Base-by-base conservation (phyloP, 2,888 invertebrate species). In the Erannis defoliaria region DNA sequence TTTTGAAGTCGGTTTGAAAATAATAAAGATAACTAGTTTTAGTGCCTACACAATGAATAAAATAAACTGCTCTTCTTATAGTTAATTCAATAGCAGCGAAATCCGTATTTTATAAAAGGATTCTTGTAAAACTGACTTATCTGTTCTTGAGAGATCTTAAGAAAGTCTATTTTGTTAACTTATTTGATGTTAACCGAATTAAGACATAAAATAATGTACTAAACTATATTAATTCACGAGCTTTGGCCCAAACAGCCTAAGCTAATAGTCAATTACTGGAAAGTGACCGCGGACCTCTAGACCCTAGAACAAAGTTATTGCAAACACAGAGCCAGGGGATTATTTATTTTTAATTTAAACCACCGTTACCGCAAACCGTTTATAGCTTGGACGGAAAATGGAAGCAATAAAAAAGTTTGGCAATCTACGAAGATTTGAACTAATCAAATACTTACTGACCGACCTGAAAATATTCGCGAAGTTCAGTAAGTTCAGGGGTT, bases 361-460 rank as follows among this genome's bases (percentile, higher is more conserved):
- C 59, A 69, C 66, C 57, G 55, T 19, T 23, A 55, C 62, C 59
- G n/a, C 64, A 68, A 66, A 72, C 58, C 63, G 65, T 57, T 72
- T 67, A 71, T 58, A 51, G 59, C 55, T 68, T 67, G 62, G 55
- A 43, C 50, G 58, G 60, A 67, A 77, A 73, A 73, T 67, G 64
- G 62, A 70, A 71, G 68, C 42, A 74, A 73, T 78, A 73, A 75
- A 75, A 60, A 78, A 76, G 71, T 76, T 77, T 68, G 56, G 50
- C 62, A 62, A 68, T 61, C 62, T 59, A 54, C 56, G 38, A 62
- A 57, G 54, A 66, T 66, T 69, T 66, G 43, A 70, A 64, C 62
- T 67, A 64, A 70, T 69, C 66, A 71, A 69, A 68, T 68, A 62
- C 61, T 56, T 64, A 61, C 53, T 65, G 59, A 63, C 51, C 54